Conservation (phyloP, 2,888 invertebrate species). For the Timema podura region DNA sequence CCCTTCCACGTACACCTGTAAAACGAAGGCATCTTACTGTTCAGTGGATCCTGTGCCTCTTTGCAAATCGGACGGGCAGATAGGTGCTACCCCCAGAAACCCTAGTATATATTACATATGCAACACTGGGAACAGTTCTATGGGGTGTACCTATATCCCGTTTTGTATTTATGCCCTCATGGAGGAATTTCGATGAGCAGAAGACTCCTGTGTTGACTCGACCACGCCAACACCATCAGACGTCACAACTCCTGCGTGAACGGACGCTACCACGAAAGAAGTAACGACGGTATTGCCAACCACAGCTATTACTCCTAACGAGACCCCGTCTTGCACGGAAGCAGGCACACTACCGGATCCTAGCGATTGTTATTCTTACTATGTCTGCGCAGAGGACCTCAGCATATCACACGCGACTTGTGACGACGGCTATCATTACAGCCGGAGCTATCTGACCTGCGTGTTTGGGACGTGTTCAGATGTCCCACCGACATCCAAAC, state of each 20-base stretch:
- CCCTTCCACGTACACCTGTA: neutral
- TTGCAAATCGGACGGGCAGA: neutral
- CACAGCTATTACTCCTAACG: neutral
- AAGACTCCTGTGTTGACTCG: no score
- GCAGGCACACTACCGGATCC: neutral
- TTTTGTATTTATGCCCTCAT: slow-evolving; percentile 13
- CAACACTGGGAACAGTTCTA: neutral
- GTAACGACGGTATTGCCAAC: no score
- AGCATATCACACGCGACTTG: neutral
- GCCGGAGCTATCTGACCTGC: neutral
- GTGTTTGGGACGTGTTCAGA: slow-evolving; percentile 3
- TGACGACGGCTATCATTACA: neutral
- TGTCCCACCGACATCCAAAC: neutral
- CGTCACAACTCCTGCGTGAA: no score
- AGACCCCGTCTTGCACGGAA: neutral
- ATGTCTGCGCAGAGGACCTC: slow-evolving; percentile 1
- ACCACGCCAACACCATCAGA: no score
- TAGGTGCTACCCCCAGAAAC: neutral
- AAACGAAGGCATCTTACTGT: neutral
- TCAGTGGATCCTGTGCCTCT: slow-evolving; percentile 9
- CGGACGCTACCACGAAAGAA: no score
- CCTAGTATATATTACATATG: slow-evolving; percentile 13
- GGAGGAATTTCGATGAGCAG: slow-evolving; percentile 5
- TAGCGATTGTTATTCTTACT: slow-evolving; percentile 9
- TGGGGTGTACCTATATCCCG: slow-evolving; percentile 2